These are phyloP conservation scores for Scortum barcoo DNA, from an alignment of 2,113 vertebrate genomes.

Conservation along the genomic window DNA sequence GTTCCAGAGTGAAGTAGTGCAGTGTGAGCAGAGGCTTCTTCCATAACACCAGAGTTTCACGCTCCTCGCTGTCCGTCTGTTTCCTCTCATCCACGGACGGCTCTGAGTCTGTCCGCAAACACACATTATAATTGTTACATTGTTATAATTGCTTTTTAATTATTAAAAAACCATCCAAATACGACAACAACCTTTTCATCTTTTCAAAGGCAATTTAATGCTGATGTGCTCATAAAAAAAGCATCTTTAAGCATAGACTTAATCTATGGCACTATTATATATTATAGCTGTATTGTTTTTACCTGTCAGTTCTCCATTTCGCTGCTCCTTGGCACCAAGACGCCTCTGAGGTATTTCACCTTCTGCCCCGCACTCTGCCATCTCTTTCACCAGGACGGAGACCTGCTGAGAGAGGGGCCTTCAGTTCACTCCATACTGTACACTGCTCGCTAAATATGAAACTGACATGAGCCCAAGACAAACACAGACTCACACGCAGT, in stretches of 20 bases:
- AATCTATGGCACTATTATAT: not conserved
- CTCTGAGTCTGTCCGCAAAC: conserved; percentile 72
- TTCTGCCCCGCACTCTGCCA: conserved; percentile 87
- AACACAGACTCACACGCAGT: conserved; percentile 14
- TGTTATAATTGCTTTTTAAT: too few species aligned
- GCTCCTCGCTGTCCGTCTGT: conserved; percentile 85
- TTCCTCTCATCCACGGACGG: conserved; percentile 83
- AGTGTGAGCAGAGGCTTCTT: conserved; percentile 89
- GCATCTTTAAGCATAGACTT: not conserved
- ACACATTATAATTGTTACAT: too few species aligned
- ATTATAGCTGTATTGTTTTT: not conserved
- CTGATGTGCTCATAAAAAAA: not conserved
- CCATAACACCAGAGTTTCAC: conserved; percentile 89
- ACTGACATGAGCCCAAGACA: not conserved
- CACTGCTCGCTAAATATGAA: not conserved
- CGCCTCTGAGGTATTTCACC: conserved; percentile 85
- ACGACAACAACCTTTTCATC: not conserved
- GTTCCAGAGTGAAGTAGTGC: conserved; percentile 91
- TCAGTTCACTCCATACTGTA: conserved; percentile 10
- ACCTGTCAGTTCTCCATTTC: conserved; percentile 88
- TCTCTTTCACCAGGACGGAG: conserved; percentile 80
- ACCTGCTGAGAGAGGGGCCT: conserved; percentile 30
- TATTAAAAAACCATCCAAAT: not conserved
- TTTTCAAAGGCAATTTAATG: not conserved
- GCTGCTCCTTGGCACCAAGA: conserved; percentile 83